phyloP scores from a whole-genome alignment of 2,888 invertebrate genomes.

The Xylophagus ater region DNA sequence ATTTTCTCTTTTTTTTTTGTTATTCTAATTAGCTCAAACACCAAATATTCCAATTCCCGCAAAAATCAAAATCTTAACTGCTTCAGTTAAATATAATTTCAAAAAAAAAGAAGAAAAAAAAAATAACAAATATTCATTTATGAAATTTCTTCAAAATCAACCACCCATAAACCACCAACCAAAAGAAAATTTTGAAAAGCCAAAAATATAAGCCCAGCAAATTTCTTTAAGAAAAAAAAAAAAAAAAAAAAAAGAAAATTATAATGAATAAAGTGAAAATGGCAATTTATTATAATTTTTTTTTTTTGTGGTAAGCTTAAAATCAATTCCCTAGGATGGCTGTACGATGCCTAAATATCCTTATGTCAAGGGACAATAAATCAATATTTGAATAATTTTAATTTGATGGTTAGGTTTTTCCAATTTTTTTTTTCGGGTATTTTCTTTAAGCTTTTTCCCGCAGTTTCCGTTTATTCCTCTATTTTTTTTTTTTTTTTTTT shows the following conservation, averaged over 20 bases:
- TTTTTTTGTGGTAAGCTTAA: slow-evolving; percentile 5
- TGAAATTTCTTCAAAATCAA: not conserved
- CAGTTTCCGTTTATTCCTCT: not conserved
- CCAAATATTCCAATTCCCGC: too few relatives aligned
- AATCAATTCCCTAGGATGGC: slow-evolving; percentile 8
- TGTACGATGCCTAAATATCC: not conserved
- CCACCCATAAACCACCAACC: not conserved
- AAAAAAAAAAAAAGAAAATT: too few relatives aligned
- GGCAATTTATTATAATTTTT: too few relatives aligned
- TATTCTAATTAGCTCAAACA: too few relatives aligned
- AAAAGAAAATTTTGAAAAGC: not conserved
- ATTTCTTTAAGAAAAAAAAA: too few relatives aligned
- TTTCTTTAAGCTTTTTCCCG: not conserved
- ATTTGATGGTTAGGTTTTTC: slow-evolving; percentile 5
- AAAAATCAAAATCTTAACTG: too few relatives aligned
- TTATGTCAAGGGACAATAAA: slow-evolving; percentile 4
- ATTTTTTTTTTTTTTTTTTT: too few relatives aligned
- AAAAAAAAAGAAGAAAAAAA: not conserved
- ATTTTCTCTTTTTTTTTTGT: too few relatives aligned
- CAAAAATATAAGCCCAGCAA: too few relatives aligned
- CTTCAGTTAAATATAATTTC: not conserved
- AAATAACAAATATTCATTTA: not conserved
- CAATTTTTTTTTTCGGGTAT: not conserved
- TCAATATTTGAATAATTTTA: slow-evolving; percentile 12
- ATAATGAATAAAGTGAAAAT: too few relatives aligned